phyloP scores from a whole-genome alignment of 2,113 vertebrate genomes.

The Aspiorhynchus laticeps region DNA sequence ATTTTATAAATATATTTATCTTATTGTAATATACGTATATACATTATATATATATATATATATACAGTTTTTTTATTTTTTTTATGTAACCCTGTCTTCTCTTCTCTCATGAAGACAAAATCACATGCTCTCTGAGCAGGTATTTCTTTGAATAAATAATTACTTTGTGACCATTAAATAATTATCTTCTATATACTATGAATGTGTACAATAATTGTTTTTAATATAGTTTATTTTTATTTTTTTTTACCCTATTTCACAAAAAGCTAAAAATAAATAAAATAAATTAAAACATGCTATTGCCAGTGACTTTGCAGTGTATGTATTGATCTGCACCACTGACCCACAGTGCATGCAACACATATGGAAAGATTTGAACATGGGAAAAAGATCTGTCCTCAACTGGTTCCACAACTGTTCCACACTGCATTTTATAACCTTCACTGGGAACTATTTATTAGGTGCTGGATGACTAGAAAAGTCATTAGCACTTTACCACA shows the following conservation, averaged over 20 bases:
- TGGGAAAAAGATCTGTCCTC: not conserved
- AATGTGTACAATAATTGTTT: not conserved
- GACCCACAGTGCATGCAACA: not conserved
- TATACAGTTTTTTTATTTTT: too few relatives aligned
- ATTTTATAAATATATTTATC: too few relatives aligned
- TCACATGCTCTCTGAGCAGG: too few relatives aligned
- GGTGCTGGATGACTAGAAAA: conserved; percentile 40
- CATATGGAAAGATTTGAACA: not conserved
- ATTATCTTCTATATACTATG: not conserved
- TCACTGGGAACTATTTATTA: conserved; percentile 50
- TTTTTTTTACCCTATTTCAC: not conserved
- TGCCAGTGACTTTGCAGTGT: not conserved
- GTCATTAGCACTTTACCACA: conserved; percentile 49
- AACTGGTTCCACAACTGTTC: conserved; percentile 5
- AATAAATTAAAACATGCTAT: not conserved
- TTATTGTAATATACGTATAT: too few relatives aligned
- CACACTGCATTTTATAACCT: conserved; percentile 6
- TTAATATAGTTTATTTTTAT: not conserved
- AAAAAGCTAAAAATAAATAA: not conserved
- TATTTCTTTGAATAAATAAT: not conserved
- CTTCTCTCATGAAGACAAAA: too few relatives aligned
- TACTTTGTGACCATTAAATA: not conserved
- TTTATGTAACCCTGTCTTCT: too few relatives aligned
- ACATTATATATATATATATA: too few relatives aligned
- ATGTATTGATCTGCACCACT: not conserved